Conservation (phyloP, 2,888 invertebrate genomes). For the Drosophila limbata region DNA sequence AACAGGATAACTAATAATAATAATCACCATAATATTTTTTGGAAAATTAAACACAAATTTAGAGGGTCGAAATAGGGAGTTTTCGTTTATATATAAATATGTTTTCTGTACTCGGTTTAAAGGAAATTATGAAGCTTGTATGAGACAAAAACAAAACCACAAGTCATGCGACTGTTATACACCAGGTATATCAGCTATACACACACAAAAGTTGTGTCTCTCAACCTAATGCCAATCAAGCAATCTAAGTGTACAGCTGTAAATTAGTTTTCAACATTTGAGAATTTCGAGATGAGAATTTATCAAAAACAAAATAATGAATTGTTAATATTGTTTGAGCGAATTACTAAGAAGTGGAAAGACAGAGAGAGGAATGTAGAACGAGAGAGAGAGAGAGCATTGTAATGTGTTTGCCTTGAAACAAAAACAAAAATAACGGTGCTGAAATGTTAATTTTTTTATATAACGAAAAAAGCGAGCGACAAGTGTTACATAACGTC, state of each 20-base stretch:
- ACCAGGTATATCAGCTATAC: slow-evolving; percentile 10
- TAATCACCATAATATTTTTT: slow-evolving; percentile 17
- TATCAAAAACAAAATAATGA: slow-evolving; percentile 2
- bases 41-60: slow-evolving; percentile 20
- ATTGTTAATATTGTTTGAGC: slow-evolving; percentile 22
- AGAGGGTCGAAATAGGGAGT: slow-evolving; percentile 27
- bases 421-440: slow-evolving; percentile 77
- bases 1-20: slow-evolving; percentile 8
- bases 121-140: slow-evolving; percentile 14
- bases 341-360: neutral
- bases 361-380: slow-evolving; percentile 9
- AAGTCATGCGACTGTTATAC: slow-evolving; percentile 15
- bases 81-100: slow-evolving; percentile 23
- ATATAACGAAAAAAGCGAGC: slow-evolving; percentile 50
- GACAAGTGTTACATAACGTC: slow-evolving; percentile 66
- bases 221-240: slow-evolving; percentile 47
- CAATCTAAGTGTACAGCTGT: slow-evolving; percentile 55
- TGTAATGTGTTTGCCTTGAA: slow-evolving; percentile 82
- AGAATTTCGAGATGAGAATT: slow-evolving; percentile 30
- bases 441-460: slow-evolving; percentile 85
- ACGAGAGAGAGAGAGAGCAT: slow-evolving; percentile 29
- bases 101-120: slow-evolving; percentile 31
- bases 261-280: slow-evolving; percentile 41
- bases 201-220: slow-evolving; percentile 41
- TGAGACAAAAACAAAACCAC: slow-evolving; percentile 6